phyloP scores from a whole-genome alignment of 2,797 vertebrate genomes.

The Sebastes diaconus region DNA sequence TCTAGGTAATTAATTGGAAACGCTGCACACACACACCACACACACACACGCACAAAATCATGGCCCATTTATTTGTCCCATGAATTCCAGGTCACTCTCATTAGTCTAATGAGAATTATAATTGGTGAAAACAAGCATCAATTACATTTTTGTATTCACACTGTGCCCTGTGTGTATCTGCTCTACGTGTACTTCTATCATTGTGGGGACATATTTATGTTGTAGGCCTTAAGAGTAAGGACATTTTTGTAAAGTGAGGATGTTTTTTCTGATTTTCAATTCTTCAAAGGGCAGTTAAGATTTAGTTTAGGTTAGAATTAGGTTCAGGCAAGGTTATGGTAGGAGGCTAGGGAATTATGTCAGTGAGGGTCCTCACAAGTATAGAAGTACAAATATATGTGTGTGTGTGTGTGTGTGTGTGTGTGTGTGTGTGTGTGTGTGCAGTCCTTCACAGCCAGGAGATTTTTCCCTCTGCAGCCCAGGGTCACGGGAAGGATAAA shows the following conservation, averaged over 20 bases:
- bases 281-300: not conserved
- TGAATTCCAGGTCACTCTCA: conserved; percentile 31
- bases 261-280: not conserved
- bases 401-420: not conserved
- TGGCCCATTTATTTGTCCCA: not conserved
- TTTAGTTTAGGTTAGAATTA: not conserved
- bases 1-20: not conserved
- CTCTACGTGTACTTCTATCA: not conserved
- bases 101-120: conserved; percentile 42
- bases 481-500: conserved; percentile 27
- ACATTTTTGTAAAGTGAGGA: not conserved
- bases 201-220: not conserved
- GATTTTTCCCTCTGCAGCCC: not conserved
- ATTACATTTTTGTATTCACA: not conserved
- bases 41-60: not conserved
- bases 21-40: not conserved
- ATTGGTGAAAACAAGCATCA: conserved; percentile 32
- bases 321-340: not conserved
- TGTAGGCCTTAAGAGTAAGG: not conserved
- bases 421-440: too few relatives aligned
- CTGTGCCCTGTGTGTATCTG: not conserved
- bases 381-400: not conserved
- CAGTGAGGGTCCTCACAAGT: not conserved
- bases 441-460: not conserved
- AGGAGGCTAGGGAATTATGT: not conserved